phyloP scores from a whole-genome alignment of 1,140 invertebrate genomes.

The Bombus affinis region DNA sequence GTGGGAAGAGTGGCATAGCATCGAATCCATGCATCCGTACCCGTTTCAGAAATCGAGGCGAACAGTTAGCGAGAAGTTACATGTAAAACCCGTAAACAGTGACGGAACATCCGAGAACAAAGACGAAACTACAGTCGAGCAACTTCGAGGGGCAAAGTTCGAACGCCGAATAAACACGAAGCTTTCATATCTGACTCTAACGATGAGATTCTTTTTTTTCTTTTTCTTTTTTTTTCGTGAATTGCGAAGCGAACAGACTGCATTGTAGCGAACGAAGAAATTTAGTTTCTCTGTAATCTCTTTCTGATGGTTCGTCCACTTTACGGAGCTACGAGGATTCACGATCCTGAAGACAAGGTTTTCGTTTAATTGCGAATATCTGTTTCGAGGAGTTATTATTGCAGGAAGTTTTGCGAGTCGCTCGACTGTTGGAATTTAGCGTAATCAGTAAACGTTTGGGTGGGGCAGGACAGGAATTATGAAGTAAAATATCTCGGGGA shows the following conservation, averaged over 20 bases:
- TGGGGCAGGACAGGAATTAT: background rate
- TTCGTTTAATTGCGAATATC: conserved; percentile 9
- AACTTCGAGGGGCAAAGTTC: background rate
- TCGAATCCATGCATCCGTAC: background rate
- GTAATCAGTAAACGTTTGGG: background rate
- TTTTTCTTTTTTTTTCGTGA: background rate
- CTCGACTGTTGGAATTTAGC: conserved; percentile 1
- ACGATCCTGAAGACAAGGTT: background rate
- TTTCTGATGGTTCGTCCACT: background rate
- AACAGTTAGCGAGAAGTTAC: conserved; percentile 9
- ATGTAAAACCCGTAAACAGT: background rate
- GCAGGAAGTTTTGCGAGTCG: background rate
- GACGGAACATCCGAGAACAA: background rate
- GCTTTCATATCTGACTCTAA: background rate
- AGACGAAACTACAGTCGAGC: background rate
- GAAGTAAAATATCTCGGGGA: background rate
- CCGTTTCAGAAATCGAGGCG: background rate
- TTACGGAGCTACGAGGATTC: background rate
- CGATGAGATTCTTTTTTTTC: background rate
- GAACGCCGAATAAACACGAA: background rate
- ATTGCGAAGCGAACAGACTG: no score
- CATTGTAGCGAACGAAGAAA: background rate
- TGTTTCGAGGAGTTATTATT: background rate
- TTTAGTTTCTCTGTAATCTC: background rate
- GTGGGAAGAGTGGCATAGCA: conserved; percentile 15